These are phyloP conservation scores for Mus caroli DNA, from an alignment of 2,797 vertebrate species.

Conservation along the genomic window DNA sequence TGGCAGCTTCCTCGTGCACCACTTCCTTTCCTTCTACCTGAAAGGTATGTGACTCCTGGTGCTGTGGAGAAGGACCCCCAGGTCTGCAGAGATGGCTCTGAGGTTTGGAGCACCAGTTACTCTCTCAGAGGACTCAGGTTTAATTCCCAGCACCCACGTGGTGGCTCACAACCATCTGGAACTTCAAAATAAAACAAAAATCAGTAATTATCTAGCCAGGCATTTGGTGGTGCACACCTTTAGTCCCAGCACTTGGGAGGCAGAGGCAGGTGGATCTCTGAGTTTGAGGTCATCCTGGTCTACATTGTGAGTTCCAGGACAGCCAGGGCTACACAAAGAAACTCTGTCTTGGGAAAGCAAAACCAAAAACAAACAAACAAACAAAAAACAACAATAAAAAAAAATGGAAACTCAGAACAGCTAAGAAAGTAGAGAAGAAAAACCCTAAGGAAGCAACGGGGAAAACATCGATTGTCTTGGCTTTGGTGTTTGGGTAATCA, in stretches of 20 bases:
- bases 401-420: not conserved
- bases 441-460: not conserved
- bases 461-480: not conserved
- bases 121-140: not conserved
- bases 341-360: not conserved
- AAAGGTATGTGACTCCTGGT: constrained; percentile 89
- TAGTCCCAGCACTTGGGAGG: not conserved
- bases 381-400: not conserved
- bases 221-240: not conserved
- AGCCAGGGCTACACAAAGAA: not conserved
- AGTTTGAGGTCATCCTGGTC: not conserved
- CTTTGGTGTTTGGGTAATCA: not conserved
- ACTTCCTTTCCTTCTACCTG: constrained; percentile 97
- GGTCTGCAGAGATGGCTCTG: not conserved
- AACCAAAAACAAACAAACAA: not conserved
- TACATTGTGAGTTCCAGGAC: not conserved
- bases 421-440: not conserved
- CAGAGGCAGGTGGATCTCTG: not conserved
- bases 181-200: not conserved
- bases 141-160: not conserved
- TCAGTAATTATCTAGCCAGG: not conserved
- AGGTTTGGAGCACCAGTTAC: not conserved
- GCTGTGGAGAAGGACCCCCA: not conserved
- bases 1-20: constrained; percentile 96
- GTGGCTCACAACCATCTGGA: not conserved